Evolutionary conservation across 2,113 vertebrate genomes (phyloP), one percentile per base, ranked within the genome.

Genomic region (Panthera uncia): DNA sequence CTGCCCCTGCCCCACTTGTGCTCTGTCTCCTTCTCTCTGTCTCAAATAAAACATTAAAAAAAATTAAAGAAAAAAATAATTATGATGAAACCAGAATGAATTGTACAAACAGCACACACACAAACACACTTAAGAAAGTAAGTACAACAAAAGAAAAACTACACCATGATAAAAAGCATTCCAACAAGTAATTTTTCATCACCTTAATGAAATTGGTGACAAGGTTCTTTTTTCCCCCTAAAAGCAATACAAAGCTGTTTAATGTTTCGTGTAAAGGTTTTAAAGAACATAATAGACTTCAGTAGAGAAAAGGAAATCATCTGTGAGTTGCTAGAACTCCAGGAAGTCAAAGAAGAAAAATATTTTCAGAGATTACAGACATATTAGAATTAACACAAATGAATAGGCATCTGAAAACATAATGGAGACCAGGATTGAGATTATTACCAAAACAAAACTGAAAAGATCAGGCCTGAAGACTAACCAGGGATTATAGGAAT

Each of bases 391-490:
- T 31, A 74, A 92, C 13, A 91, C 27, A 85, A 82, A 68, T 69
- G 12, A 91, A 78, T 1, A 33, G n/a, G 1, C 7, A 68, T 84
- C 45, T 61, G 21, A 94, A 96, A 89, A 89, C 6, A n/a, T 10
- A 71, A 38, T 74, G 9, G 66, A 91, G 36, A 68, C 36, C 50
- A 73, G 38, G 38, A 15, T 74, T 94, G 45, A 91, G 5, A 61
- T 68, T 57, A 90, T 65, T 92, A 82, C 18, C 25, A 87, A 83
- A 95, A 81, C 14, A 94, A 90, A 95, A 81, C 55, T 23, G 36
- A 84, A 96, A 63, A 80, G 25, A 68, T 48, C 6, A 91, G 50
- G 31, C 11, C 36, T 83, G 71, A 97, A 89, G 19, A 82, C 16
- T 80, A 86, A 50, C 52, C 8, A 76, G 11, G 7, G 33, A 55